These are phyloP conservation scores for Galemys pyrenaicus DNA, from an alignment of 2,113 vertebrate genomes.

Conservation along the genomic window DNA sequence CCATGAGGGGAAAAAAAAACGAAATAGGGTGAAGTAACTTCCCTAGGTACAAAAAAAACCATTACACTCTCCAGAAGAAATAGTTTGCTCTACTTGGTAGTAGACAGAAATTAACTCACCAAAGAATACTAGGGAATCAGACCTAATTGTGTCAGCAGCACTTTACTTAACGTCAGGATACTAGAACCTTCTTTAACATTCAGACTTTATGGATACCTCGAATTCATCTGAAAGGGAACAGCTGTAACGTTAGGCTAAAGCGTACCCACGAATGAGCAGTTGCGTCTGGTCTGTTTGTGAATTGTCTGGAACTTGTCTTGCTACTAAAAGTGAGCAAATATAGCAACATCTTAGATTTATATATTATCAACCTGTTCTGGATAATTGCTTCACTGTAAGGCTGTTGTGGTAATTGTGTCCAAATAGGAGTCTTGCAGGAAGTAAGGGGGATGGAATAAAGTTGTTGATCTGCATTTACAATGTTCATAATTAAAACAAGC, in stretches of 20 bases:
- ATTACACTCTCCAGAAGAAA: constrained; percentile 45
- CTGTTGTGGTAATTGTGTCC: not conserved
- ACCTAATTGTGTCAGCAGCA: constrained; percentile 1
- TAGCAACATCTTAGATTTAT: constrained; percentile 16
- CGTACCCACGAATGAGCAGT: not conserved
- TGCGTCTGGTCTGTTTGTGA: not conserved
- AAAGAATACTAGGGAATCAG: constrained; percentile 27
- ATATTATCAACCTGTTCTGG: constrained; percentile 13
- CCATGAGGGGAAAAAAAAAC: not conserved
- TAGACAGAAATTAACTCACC: constrained; percentile 53
- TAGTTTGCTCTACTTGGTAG: constrained; percentile 50
- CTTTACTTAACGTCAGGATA: constrained; percentile 53
- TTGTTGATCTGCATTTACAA: constrained; percentile 60
- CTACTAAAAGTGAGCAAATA: constrained; percentile 16
- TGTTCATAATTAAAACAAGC: constrained; percentile 70
- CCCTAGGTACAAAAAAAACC: not conserved
- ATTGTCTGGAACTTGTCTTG: constrained; percentile 37
- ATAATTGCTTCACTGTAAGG: not conserved
- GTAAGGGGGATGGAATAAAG: not conserved
- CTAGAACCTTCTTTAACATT: constrained; percentile 41
- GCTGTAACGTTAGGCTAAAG: not conserved
- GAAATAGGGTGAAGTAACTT: constrained; percentile 17
- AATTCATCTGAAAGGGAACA: constrained; percentile 29
- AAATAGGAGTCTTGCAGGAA: not conserved
- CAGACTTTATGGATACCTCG: not conserved